Conservation (phyloP, 2,888 invertebrate species). For the Napeogenes inachia region DNA sequence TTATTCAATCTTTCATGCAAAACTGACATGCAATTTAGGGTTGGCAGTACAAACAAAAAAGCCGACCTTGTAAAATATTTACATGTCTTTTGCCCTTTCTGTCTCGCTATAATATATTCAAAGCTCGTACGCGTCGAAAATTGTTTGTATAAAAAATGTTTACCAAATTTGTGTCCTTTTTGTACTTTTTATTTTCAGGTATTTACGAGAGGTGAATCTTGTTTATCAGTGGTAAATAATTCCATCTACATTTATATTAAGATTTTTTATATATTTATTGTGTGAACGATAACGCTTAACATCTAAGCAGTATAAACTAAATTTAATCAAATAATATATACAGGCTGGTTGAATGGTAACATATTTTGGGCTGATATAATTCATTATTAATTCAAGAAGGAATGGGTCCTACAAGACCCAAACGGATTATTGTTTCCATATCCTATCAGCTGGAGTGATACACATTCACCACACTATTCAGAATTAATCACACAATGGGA, state of each 20-base stretch:
- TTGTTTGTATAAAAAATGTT: constrained; percentile 49
- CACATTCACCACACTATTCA: constrained; percentile 1
- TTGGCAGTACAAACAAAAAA: constrained; percentile 36
- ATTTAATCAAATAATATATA: no score
- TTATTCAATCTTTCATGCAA: constrained; percentile 23
- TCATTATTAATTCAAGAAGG: not conserved
- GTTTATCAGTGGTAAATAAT: constrained; percentile 10
- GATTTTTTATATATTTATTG: not conserved
- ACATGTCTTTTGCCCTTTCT: constrained; percentile 49
- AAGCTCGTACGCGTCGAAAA: constrained; percentile 41
- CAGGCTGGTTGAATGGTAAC: not conserved
- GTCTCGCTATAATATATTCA: constrained; percentile 48
- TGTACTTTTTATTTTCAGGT: constrained; percentile 26
- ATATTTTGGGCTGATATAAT: not conserved
- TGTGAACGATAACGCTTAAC: no score
- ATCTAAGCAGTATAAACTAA: no score
- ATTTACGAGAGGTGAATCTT: constrained; percentile 24
- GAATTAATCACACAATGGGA: not conserved
- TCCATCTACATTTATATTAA: no score
- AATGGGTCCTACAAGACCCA: not conserved
- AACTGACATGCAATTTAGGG: constrained; percentile 26
- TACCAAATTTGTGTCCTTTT: constrained; percentile 31
- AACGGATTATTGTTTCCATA: not conserved
- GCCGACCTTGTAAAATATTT: constrained; percentile 51
- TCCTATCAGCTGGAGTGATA: not conserved